These are phyloP conservation scores for Pantherophis alleghaniensis DNA, from an alignment of 2,797 vertebrate species.

Conservation along the genomic window DNA sequence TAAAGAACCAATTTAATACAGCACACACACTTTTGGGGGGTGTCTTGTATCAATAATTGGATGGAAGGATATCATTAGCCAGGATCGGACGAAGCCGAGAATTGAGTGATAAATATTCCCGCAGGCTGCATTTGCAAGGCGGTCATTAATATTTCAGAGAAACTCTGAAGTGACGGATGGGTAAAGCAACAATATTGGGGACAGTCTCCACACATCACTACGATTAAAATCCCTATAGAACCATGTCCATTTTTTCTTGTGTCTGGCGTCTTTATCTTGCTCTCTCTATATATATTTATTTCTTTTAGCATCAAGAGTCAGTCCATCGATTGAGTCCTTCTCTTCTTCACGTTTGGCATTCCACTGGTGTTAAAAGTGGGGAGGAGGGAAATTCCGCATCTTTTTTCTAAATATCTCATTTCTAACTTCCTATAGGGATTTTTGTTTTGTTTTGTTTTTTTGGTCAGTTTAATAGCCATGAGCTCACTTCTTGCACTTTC, in stretches of 20 bases:
- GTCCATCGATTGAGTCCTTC: neutral
- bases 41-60: conserved; percentile 25
- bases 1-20: conserved; percentile 14
- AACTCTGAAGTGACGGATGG: neutral
- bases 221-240: neutral
- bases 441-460: neutral
- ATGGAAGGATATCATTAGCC: neutral
- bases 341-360: neutral
- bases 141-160: neutral
- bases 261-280: neutral
- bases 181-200: neutral
- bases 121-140: neutral
- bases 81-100: conserved; percentile 34
- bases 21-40: neutral
- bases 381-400: conserved; percentile 15
- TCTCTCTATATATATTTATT: too few relatives aligned
- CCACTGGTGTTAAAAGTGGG: conserved; percentile 21
- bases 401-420: conserved; percentile 52
- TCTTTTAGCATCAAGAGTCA: neutral
- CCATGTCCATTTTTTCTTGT: neutral
- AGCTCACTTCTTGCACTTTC: conserved; percentile 50
- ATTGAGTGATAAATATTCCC: conserved; percentile 33
- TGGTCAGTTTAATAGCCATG: conserved; percentile 58
- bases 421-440: conserved; percentile 34
- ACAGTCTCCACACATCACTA: neutral